Evolutionary conservation across 2,888 invertebrate species (phyloP).

Genomic region (Morpho helenor): DNA sequence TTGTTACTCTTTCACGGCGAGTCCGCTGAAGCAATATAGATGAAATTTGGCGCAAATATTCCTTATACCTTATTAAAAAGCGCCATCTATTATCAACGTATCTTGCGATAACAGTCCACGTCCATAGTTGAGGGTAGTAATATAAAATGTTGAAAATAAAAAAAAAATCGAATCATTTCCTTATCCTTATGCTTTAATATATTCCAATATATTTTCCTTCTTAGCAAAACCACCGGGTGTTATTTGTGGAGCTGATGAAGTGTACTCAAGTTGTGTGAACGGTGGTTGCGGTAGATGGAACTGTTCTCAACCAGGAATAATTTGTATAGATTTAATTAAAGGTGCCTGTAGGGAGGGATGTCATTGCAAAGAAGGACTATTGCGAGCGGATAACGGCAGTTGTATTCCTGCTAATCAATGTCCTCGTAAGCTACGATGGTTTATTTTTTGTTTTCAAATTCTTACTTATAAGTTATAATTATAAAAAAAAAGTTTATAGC

Average conservation of each 20-base stretch:
- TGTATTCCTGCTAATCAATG: constrained; percentile 32
- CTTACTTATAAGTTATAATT: background rate
- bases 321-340: constrained; percentile 22
- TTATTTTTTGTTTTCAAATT: constrained; percentile 3
- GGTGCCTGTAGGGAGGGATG: constrained; percentile 28
- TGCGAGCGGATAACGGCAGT: constrained; percentile 24
- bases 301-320: constrained; percentile 35
- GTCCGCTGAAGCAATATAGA: no score
- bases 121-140: no score
- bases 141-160: no score
- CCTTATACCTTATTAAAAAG: no score
- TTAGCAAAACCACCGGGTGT: constrained; percentile 7
- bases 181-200: no score
- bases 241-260: constrained; percentile 32
- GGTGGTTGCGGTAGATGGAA: constrained; percentile 31
- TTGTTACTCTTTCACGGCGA: no score
- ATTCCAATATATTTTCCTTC: background rate
- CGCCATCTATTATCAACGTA: no score
- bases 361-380: constrained; percentile 28
- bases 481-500: background rate
- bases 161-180: no score
- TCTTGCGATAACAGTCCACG: no score
- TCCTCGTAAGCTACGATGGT: constrained; percentile 30
- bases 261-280: constrained; percentile 29
- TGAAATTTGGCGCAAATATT: no score